A percentile compares a stretch with the other conserved stretches of the same genome.
Conservation (phyloP, 2,797 vertebrate genomes). For the Phataginus tricuspis region DNA sequence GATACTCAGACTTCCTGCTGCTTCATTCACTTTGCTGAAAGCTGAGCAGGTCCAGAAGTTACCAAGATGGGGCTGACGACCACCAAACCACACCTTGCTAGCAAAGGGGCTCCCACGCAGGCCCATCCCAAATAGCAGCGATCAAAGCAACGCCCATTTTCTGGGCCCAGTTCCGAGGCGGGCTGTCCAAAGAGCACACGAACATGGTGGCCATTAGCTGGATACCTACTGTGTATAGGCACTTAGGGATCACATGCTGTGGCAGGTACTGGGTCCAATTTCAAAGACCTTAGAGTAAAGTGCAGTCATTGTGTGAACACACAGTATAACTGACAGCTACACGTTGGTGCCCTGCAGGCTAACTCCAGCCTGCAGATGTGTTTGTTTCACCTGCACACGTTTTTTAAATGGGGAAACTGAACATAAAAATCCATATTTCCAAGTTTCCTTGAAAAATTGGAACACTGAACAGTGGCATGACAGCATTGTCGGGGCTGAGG, state of each 20-base stretch:
- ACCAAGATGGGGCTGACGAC: not conserved
- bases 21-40: constrained; percentile 37
- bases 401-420: not conserved
- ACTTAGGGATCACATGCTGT: not conserved
- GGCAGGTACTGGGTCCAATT: not conserved
- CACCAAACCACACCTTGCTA: not conserved
- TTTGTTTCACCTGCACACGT: not conserved
- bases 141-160: not conserved
- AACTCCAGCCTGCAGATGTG: not conserved
- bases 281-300: not conserved
- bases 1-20: constrained; percentile 38
- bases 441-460: not conserved
- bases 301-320: not conserved
- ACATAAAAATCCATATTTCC: not conserved
- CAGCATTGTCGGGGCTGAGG: not conserved
- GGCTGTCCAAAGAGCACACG: not conserved
- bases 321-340: not conserved
- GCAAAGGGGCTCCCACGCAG: rapidly evolving
- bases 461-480: not conserved
- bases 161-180: not conserved
- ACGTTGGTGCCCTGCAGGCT: rapidly evolving
- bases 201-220: not conserved
- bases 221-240: not conserved
- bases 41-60: not conserved
- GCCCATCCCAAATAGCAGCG: not conserved